Conservation (phyloP, 2,888 invertebrate species). For the Craniophora ligustri region DNA sequence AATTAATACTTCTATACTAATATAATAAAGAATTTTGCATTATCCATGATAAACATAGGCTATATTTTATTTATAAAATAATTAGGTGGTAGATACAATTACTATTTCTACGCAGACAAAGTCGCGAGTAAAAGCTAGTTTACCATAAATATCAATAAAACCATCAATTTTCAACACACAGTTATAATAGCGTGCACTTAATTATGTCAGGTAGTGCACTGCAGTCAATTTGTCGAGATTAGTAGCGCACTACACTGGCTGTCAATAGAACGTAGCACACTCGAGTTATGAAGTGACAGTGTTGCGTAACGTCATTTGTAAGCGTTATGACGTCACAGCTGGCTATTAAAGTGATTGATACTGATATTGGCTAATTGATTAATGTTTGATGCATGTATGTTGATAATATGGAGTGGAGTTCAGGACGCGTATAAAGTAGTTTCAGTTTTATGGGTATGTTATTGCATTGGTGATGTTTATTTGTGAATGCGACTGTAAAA, state of each 20-base stretch:
- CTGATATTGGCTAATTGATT: slow-evolving; percentile 38
- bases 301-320: slow-evolving; percentile 46
- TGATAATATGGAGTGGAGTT: not conserved
- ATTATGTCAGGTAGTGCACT: slow-evolving; percentile 51
- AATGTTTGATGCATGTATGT: slow-evolving; percentile 6
- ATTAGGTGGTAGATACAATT: too few species aligned
- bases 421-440: not conserved
- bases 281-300: slow-evolving; percentile 56
- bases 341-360: slow-evolving; percentile 50
- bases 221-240: slow-evolving; percentile 69
- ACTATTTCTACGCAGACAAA: too few species aligned
- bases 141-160: not conserved
- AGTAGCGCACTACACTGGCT: slow-evolving; percentile 54
- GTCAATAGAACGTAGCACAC: slow-evolving; percentile 57
- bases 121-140: too few species aligned
- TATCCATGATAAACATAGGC: too few species aligned
- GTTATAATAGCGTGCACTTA: slow-evolving; percentile 19
- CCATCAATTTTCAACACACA: slow-evolving; percentile 20
- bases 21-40: too few species aligned
- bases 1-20: too few species aligned
- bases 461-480: too few species aligned
- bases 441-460: not conserved
- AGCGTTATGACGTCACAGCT: slow-evolving; percentile 38
- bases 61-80: too few species aligned
- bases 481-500: too few species aligned